Conservation (phyloP, 1,140 invertebrate species). For the Aporrectodea caliginosa region DNA sequence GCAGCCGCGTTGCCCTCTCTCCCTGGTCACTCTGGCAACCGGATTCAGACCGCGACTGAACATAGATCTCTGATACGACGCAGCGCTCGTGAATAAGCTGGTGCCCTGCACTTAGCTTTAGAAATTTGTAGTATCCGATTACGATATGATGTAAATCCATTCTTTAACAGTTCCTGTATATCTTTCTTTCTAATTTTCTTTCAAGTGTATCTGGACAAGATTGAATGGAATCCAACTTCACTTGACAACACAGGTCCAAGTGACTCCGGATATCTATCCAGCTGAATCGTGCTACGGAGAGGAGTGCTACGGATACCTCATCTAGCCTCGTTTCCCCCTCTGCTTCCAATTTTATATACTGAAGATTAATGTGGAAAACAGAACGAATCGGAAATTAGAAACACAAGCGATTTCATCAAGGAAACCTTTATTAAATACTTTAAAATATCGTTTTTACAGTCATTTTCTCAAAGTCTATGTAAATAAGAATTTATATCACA, state of each 20-base stretch:
- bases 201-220: neutral
- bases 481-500: no score
- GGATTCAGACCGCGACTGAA: neutral
- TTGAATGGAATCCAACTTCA: slow-evolving; percentile 37
- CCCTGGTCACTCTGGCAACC: neutral
- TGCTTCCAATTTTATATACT: no score
- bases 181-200: neutral
- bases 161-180: neutral
- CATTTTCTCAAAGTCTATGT: no score
- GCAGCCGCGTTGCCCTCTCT: no score
- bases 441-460: no score
- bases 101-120: neutral
- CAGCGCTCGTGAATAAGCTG: neutral
- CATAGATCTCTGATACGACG: neutral
- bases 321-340: no score
- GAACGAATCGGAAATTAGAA: no score
- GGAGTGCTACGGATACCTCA: slow-evolving; percentile 41
- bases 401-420: no score
- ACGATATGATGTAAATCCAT: neutral
- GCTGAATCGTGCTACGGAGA: slow-evolving; percentile 42
- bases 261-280: slow-evolving; percentile 46
- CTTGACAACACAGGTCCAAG: slow-evolving; percentile 45
- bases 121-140: neutral
- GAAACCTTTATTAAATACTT: no score
- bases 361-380: no score